Conservation (phyloP, 2,888 invertebrate genomes). For the Protophormia terraenovae region DNA sequence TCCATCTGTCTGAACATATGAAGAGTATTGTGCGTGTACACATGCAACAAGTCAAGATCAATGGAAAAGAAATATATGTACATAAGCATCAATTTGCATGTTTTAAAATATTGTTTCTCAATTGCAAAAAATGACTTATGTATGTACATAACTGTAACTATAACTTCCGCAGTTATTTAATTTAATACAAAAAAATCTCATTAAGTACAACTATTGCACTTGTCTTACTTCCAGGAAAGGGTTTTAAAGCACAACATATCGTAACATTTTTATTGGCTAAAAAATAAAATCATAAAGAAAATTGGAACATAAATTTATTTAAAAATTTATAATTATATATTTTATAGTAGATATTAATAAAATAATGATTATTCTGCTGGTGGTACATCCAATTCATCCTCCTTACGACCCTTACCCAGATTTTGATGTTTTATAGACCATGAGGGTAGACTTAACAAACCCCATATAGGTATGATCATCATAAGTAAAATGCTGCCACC, state of each 20-base stretch:
- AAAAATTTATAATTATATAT: not conserved
- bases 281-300: not conserved
- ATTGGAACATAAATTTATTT: not conserved
- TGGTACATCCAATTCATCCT: not conserved
- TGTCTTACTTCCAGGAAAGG: constrained; percentile 35
- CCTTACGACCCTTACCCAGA: constrained; percentile 26
- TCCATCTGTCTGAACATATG: not conserved
- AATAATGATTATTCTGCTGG: not conserved
- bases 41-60: constrained; percentile 53
- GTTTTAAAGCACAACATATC: not conserved
- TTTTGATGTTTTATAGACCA: constrained; percentile 70
- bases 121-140: not conserved
- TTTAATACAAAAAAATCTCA: not conserved
- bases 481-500: constrained; percentile 68
- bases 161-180: constrained; percentile 48
- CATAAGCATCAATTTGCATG: constrained; percentile 47
- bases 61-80: constrained; percentile 34
- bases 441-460: constrained; percentile 68
- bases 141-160: not conserved
- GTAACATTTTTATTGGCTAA: not conserved
- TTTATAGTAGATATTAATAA: too few species aligned
- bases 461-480: constrained; percentile 73
- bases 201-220: constrained; percentile 7
- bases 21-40: constrained; percentile 46
- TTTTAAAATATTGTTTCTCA: constrained; percentile 20